Evolutionary conservation across 2,888 invertebrate genomes (phyloP).

Genomic region (Nezara viridula): DNA sequence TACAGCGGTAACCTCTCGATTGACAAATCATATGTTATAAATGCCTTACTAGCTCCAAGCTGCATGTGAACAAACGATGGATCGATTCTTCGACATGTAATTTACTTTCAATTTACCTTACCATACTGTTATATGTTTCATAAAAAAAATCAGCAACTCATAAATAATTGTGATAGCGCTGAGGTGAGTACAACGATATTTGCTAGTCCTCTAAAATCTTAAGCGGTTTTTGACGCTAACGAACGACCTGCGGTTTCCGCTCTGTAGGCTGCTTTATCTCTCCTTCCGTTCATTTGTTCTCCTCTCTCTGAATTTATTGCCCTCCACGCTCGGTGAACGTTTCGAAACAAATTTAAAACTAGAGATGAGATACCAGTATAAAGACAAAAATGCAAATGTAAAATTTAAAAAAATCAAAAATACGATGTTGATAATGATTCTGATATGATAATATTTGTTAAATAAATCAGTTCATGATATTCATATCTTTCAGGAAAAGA

Average conservation of each 20-base stretch:
- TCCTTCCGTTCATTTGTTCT: background rate
- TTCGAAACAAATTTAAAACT: background rate
- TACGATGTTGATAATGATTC: no score
- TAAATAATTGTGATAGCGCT: background rate
- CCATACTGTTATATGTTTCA: background rate
- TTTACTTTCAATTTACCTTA: background rate
- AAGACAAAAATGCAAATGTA: no score
- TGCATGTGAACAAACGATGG: background rate
- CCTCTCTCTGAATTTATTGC: background rate
- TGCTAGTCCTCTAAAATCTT: background rate
- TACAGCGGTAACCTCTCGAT: background rate
- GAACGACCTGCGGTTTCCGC: background rate
- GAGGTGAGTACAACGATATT: background rate
- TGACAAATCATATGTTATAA: constrained; percentile 11
- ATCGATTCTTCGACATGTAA: background rate
- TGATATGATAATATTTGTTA: no score
- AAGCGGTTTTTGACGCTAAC: background rate
- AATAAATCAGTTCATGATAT: no score
- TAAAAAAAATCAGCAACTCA: background rate
- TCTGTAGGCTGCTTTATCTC: background rate
- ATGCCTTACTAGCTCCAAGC: background rate
- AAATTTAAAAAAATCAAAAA: no score
- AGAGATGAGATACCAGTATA: background rate
- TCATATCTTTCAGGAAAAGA: no score
- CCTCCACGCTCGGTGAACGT: background rate